These are phyloP conservation scores for Huso huso DNA, from an alignment of 2,797 vertebrate species.

Conservation along the genomic window DNA sequence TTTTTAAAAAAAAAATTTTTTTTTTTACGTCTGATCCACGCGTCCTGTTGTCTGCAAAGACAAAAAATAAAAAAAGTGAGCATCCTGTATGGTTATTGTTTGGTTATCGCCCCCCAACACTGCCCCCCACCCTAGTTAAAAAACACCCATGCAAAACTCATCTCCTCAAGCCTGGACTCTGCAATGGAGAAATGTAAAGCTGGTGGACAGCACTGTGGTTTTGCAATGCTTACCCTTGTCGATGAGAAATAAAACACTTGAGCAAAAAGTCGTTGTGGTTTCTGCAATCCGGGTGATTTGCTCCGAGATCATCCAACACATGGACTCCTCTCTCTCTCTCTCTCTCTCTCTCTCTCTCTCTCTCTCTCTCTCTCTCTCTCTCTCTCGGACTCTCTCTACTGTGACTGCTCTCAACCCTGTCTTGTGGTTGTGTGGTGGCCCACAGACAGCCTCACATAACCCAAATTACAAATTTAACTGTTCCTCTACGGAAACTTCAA, in stretches of 20 bases:
- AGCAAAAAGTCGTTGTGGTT: slow-evolving; percentile 65
- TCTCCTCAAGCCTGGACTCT: slow-evolving; percentile 47
- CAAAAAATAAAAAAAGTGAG: no score
- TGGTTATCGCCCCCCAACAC: slow-evolving; percentile 17
- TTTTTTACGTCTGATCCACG: no score
- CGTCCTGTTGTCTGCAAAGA: no score
- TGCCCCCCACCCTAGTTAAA: slow-evolving; percentile 12
- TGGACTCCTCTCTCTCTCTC: slow-evolving; percentile 21
- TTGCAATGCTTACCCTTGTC: slow-evolving; percentile 69
- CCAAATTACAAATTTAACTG: slow-evolving; percentile 79
- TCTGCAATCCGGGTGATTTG: slow-evolving; percentile 64
- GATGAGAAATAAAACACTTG: slow-evolving; percentile 26
- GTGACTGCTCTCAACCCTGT: slow-evolving; percentile 69
- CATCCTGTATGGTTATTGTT: no score
- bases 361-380: slow-evolving; percentile 30
- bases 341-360: slow-evolving; percentile 36
- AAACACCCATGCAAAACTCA: slow-evolving; percentile 9
- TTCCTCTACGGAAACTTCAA: slow-evolving; percentile 58
- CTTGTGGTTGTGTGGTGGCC: slow-evolving; percentile 89
- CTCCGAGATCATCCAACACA: slow-evolving; percentile 39
- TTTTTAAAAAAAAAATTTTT: no score
- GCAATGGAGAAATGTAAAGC: slow-evolving; percentile 33
- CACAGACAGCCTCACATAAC: slow-evolving; percentile 76
- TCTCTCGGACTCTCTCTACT: slow-evolving; percentile 55
- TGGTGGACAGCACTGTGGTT: slow-evolving; percentile 54